phyloP scores from a whole-genome alignment of 1,140 invertebrate genomes.

The Berghia stephanieae region DNA sequence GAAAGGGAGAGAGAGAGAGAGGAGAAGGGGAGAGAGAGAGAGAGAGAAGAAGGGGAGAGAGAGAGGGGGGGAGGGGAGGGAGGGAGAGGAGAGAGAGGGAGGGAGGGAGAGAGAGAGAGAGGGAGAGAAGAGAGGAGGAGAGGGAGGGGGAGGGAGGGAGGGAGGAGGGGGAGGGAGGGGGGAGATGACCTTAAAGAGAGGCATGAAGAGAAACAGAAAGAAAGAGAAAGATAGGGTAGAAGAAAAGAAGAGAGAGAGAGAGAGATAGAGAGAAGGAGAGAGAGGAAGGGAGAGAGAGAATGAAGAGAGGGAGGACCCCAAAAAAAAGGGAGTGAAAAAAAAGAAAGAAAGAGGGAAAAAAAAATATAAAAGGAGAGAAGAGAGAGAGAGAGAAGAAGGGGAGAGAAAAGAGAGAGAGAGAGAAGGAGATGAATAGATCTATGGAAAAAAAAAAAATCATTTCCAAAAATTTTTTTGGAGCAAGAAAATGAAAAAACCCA shows the following conservation, averaged over 20 bases:
- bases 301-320: background rate
- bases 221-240: background rate
- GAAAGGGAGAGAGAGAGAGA: background rate
- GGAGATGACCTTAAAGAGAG: background rate
- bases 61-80: no score
- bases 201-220: background rate
- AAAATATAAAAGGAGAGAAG: background rate
- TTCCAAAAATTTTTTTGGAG: no score
- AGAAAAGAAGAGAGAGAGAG: conserved; percentile 1
- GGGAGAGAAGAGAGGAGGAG: background rate
- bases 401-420: no score
- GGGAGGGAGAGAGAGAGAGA: background rate
- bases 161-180: background rate
- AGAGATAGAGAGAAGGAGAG: background rate
- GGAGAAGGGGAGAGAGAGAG: conserved; percentile 4
- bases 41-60: background rate
- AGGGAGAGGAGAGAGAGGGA: conserved; percentile 4
- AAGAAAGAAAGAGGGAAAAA: background rate
- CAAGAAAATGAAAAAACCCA: no score
- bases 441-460: no score
- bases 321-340: background rate
- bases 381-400: no score
- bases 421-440: no score
- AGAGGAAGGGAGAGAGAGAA: background rate
- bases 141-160: background rate